Percentiles rank a stretch among this genome's conserved stretches.
phyloP scores from a whole-genome alignment of 2,888 invertebrate species.

The Lysandra bellargus region DNA sequence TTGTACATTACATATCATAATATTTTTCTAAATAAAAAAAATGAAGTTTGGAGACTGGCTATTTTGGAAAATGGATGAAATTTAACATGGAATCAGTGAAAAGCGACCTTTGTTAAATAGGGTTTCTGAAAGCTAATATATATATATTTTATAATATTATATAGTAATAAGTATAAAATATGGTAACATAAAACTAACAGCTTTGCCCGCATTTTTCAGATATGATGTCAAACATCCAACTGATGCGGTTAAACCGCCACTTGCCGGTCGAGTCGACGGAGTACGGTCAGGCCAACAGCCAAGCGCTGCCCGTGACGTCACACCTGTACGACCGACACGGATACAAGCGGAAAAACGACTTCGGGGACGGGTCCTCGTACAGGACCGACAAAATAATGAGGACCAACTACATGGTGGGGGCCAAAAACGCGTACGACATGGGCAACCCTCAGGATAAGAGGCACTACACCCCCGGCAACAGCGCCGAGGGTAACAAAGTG shows the following conservation, averaged over 20 bases:
- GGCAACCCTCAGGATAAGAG: slow-evolving; percentile 56
- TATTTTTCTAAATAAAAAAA: too few species aligned
- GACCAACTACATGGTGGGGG: slow-evolving; percentile 60
- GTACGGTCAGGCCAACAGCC: slow-evolving; percentile 59
- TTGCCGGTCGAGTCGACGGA: slow-evolving; percentile 69
- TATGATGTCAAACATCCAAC: slow-evolving; percentile 62
- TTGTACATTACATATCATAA: too few species aligned
- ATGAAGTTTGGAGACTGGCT: too few species aligned
- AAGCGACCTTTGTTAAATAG: too few species aligned
- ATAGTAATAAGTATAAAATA: too few species aligned
- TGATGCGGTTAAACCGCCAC: slow-evolving; percentile 64
- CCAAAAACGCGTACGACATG: slow-evolving; percentile 59
- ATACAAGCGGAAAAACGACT: slow-evolving; percentile 71
- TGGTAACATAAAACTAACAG: neutral
- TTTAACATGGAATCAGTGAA: too few species aligned
- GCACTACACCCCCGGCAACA: slow-evolving; percentile 60
- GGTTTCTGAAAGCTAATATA: too few species aligned
- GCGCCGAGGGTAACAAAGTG: slow-evolving; percentile 60
- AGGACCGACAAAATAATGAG: slow-evolving; percentile 73
- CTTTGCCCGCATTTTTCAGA: slow-evolving; percentile 52
- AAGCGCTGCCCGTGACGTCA: slow-evolving; percentile 61
- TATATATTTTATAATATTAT: too few species aligned
- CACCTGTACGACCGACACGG: slow-evolving; percentile 67
- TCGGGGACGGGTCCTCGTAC: slow-evolving; percentile 63
- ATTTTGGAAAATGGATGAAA: too few species aligned